Evolutionary conservation across 2,797 vertebrate species (phyloP).

Genomic region (Coregonus ussuriensis): DNA sequence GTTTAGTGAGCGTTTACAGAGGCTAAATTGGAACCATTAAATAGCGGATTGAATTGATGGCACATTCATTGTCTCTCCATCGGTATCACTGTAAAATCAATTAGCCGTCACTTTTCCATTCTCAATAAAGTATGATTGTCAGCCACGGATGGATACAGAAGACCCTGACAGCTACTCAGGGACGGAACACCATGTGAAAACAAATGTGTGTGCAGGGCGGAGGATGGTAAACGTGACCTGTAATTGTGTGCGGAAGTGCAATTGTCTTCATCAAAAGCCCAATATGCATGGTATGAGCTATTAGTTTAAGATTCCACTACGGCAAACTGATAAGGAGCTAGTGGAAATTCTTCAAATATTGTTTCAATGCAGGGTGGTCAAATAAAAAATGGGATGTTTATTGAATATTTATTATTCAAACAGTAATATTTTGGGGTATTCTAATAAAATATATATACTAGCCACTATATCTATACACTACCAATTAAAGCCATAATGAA

Average conservation of each 20-base stretch:
- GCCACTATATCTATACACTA: conserved; percentile 27
- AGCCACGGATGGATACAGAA: conserved; percentile 89
- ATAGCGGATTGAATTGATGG: conserved; percentile 99
- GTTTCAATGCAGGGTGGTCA: conserved; percentile 41
- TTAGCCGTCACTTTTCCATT: conserved; percentile 99
- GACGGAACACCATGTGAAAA: conserved; percentile 76
- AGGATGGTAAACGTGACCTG: conserved; percentile 71
- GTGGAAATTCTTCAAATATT: conserved; percentile 58
- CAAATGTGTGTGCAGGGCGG: conserved; percentile 70
- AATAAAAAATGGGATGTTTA: conserved; percentile 50
- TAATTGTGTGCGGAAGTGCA: conserved; percentile 74
- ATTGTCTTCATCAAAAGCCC: conserved; percentile 79
- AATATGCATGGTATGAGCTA: conserved; percentile 71
- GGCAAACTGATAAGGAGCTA: conserved; percentile 62
- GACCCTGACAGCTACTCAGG: conserved; percentile 85
- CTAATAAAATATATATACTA: conserved; percentile 7
- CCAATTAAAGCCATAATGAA: conserved; percentile 1
- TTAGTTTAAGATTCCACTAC: conserved; percentile 70
- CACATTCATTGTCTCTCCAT: conserved; percentile 99
- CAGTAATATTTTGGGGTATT: conserved; percentile 30
- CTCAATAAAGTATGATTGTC: conserved; percentile 98
- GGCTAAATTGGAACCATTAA: conserved; percentile 99
- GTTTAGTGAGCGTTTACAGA: conserved; percentile 99
- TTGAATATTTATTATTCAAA: conserved; percentile 68
- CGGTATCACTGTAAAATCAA: conserved; percentile 99